Percentiles rank a stretch among this genome's conserved stretches.
phyloP scores from a whole-genome alignment of 2,888 invertebrate species.

The Caenorhabditis sp. region DNA sequence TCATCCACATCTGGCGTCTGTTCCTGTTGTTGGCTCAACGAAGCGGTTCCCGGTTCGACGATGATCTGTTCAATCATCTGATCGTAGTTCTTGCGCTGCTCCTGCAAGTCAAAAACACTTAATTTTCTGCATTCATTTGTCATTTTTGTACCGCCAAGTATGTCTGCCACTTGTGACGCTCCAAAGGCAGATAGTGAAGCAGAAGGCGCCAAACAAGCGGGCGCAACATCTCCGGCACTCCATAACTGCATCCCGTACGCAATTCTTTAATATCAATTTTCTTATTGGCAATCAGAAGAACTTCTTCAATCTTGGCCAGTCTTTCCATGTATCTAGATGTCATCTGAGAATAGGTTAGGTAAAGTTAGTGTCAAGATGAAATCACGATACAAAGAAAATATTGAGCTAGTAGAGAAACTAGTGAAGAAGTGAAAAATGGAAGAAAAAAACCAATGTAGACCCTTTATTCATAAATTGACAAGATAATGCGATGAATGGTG shows the following conservation, averaged over 20 bases:
- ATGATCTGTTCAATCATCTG: conserved; percentile 77
- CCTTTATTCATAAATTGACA: conserved; percentile 37
- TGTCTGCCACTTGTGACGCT: conserved; percentile 74
- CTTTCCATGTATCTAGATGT: conserved; percentile 54
- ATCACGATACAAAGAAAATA: conserved; percentile 8
- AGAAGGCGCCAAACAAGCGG: conserved; percentile 82
- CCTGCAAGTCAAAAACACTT: conserved; percentile 19
- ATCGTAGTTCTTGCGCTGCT: conserved; percentile 56
- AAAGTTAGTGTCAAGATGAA: not conserved
- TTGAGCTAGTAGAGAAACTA: conserved; percentile 30
- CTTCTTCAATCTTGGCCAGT: conserved; percentile 74
- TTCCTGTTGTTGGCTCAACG: conserved; percentile 8
- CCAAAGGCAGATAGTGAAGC: conserved; percentile 77
- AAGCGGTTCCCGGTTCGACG: conserved; percentile 63
- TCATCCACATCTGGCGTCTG: conserved; percentile 35
- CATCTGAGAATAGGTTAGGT: conserved; percentile 24
- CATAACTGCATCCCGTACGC: conserved; percentile 72
- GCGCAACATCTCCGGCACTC: conserved; percentile 78
- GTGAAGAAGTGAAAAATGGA: conserved; percentile 6
- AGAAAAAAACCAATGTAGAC: not conserved
- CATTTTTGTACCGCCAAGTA: conserved; percentile 58
- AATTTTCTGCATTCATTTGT: conserved; percentile 8
- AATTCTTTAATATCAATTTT: conserved; percentile 72
- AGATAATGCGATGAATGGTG: conserved; percentile 4
- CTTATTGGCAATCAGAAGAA: conserved; percentile 76